A percentile compares a stretch with the other conserved stretches of the same genome.
These are phyloP conservation scores for Varecia variegata DNA, from an alignment of 2,797 vertebrate genomes.

Conservation along the genomic window DNA sequence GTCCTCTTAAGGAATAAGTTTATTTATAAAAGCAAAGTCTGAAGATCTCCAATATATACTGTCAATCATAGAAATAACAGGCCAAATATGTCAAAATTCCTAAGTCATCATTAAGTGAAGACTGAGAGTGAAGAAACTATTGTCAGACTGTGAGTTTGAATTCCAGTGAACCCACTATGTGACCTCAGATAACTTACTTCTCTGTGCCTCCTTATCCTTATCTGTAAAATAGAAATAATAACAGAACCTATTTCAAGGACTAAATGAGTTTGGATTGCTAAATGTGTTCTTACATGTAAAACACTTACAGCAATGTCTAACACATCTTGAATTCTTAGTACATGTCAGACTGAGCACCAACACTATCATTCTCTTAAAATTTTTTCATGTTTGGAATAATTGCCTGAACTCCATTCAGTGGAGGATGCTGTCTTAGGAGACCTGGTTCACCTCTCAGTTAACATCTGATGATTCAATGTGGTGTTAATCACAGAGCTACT, in stretches of 20 bases:
- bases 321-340: background rate
- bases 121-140: background rate
- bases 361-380: background rate
- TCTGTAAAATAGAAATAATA: background rate
- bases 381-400: background rate
- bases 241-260: background rate
- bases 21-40: constrained; percentile 8
- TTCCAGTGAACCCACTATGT: background rate
- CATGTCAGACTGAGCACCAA: background rate
- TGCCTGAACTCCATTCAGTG: background rate
- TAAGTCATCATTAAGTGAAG: background rate
- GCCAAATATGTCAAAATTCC: background rate
- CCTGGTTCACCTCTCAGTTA: background rate
- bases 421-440: background rate
- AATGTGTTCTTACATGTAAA: background rate
- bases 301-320: background rate
- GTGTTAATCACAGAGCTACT: background rate
- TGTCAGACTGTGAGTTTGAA: background rate
- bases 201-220: background rate
- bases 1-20: background rate
- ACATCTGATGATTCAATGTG: background rate
- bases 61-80: background rate
- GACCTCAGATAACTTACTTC: background rate
- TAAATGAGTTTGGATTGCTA: background rate
- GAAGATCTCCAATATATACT: background rate